These are phyloP conservation scores for Xestia sexstrigata DNA, from an alignment of 2,888 invertebrate species.

Conservation along the genomic window DNA sequence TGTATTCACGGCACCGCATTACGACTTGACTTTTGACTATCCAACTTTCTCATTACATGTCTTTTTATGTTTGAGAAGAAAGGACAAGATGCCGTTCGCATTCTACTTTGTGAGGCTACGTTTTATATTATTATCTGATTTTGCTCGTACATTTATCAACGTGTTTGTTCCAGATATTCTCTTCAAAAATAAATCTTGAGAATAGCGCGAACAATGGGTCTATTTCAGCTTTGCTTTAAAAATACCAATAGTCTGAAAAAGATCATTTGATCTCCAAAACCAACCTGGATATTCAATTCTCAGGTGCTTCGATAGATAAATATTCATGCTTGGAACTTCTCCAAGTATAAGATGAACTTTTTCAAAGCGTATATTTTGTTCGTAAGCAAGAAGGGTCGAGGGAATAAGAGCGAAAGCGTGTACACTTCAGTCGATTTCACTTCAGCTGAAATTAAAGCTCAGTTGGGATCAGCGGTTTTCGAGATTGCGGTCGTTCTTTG, in stretches of 20 bases:
- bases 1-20: conserved; percentile 49
- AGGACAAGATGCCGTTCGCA: conserved; percentile 44
- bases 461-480: conserved; percentile 79
- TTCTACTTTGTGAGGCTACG: conserved; percentile 33
- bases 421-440: conserved; percentile 86
- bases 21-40: conserved; percentile 54
- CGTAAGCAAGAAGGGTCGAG: conserved; percentile 77
- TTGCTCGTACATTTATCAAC: conserved; percentile 5
- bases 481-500: conserved; percentile 78
- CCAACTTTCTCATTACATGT: conserved; percentile 39
- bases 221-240: neutral
- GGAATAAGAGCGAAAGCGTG: conserved; percentile 86
- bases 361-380: conserved; percentile 73
- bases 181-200: neutral
- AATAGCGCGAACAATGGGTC: neutral
- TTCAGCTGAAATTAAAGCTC: conserved; percentile 85
- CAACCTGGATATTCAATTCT: conserved; percentile 44
- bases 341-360: conserved; percentile 70
- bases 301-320: conserved; percentile 59
- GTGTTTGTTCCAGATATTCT: neutral
- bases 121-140: conserved; percentile 7
- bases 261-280: conserved; percentile 10
- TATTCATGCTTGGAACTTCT: conserved; percentile 73
- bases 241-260: neutral
- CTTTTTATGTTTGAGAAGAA: conserved; percentile 44